These are phyloP conservation scores for Laspeyria flexula DNA, from an alignment of 2,888 invertebrate genomes.

Conservation along the genomic window DNA sequence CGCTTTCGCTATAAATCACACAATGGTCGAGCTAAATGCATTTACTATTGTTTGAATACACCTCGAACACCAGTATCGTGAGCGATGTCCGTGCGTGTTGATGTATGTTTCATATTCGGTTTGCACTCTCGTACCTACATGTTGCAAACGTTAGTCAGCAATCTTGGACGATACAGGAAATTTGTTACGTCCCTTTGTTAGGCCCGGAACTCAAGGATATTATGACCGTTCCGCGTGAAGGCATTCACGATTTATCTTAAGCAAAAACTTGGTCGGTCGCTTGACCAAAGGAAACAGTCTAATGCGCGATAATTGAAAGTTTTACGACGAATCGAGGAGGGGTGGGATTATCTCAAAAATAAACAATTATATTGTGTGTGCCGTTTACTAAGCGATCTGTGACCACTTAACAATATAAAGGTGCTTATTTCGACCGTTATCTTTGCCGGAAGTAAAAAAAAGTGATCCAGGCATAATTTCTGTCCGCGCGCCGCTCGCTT, in stretches of 20 bases:
- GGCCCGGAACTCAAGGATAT: slow-evolving; percentile 73
- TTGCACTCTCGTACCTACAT: slow-evolving; percentile 44
- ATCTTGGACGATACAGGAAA: slow-evolving; percentile 63
- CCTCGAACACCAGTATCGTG: slow-evolving; percentile 66
- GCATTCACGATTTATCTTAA: slow-evolving; percentile 66
- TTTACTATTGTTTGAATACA: slow-evolving; percentile 84
- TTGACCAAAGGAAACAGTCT: slow-evolving; percentile 69
- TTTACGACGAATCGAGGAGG: slow-evolving; percentile 52
- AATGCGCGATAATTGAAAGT: slow-evolving; percentile 77
- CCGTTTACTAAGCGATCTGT: slow-evolving; percentile 68
- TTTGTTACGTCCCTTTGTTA: slow-evolving; percentile 68
- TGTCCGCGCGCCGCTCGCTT: slow-evolving; percentile 60
- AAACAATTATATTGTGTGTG: slow-evolving; percentile 60
- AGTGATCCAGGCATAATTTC: slow-evolving; percentile 75
- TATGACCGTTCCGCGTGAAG: slow-evolving; percentile 66
- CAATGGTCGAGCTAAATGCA: slow-evolving; percentile 81
- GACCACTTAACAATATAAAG: slow-evolving; percentile 76
- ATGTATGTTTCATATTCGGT: slow-evolving; percentile 60
- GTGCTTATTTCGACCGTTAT: slow-evolving; percentile 78
- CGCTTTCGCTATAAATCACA: slow-evolving; percentile 84
- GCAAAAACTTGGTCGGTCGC: slow-evolving; percentile 56
- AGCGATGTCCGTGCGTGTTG: slow-evolving; percentile 53
- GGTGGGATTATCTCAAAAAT: slow-evolving; percentile 53
- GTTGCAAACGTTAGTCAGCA: slow-evolving; percentile 68
- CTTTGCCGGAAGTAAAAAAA: slow-evolving; percentile 78